Percentiles rank a stretch among this genome's conserved stretches.
Evolutionary conservation across 2,888 invertebrate species (phyloP).

Genomic region (Seira ritae): DNA sequence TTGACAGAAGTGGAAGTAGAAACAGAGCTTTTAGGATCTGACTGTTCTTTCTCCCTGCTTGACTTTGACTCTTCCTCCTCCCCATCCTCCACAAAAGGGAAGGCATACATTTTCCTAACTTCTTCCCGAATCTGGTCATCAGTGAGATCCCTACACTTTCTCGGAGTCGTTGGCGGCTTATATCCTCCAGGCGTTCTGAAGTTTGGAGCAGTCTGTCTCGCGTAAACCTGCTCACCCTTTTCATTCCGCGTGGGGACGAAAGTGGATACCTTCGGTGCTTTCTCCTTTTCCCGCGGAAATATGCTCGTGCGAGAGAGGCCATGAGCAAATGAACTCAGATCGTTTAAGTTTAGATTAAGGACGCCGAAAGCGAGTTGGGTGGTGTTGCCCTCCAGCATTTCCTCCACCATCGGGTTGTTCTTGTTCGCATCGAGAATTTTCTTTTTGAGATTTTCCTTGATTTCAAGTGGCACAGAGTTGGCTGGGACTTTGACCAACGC

Average conservation of each 20-base stretch:
- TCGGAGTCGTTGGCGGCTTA: conserved; percentile 59
- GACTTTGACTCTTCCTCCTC: conserved; percentile 1
- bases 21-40: not conserved
- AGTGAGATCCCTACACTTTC: conserved; percentile 65
- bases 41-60: not conserved
- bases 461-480: conserved; percentile 27
- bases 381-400: conserved; percentile 21
- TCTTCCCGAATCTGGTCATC: conserved; percentile 69
- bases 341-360: conserved; percentile 48
- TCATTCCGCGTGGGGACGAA: conserved; percentile 33
- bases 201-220: conserved; percentile 68
- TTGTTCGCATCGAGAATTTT: conserved; percentile 39
- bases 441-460: conserved; percentile 26
- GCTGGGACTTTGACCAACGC: not conserved
- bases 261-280: conserved; percentile 32
- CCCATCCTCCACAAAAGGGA: conserved; percentile 52
- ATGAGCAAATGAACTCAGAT: conserved; percentile 44
- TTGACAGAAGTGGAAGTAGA: conserved; percentile 18
- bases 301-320: conserved; percentile 11
- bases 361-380: conserved; percentile 41
- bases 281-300: not conserved
- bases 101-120: conserved; percentile 69
- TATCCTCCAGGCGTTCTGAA: conserved; percentile 71
- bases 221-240: conserved; percentile 53
- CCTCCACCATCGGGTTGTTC: conserved; percentile 32